These are phyloP conservation scores for mouse (Mus musculus) DNA, from an alignment of 2,113 vertebrate genomes.

Conservation along the genomic window DNA sequence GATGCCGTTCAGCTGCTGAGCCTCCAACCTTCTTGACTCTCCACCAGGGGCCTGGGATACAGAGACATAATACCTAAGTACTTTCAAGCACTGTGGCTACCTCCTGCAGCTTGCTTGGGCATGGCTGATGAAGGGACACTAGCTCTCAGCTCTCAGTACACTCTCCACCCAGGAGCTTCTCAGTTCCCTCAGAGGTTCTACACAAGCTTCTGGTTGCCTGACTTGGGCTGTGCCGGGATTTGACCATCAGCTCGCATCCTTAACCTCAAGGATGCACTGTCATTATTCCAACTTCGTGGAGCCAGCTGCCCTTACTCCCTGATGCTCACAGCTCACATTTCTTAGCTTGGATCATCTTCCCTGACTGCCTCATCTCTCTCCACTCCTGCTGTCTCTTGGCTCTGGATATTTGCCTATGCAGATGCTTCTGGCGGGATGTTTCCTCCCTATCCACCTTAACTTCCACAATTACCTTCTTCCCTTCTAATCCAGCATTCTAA, in stretches of 20 bases:
- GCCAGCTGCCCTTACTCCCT: conserved; percentile 3
- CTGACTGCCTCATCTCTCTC: not conserved
- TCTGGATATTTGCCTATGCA: not conserved
- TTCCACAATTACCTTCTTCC: not conserved
- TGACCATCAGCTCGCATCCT: not conserved
- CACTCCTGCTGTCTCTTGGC: not conserved
- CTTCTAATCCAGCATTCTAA: not conserved
- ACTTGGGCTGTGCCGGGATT: not conserved
- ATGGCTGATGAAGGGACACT: not conserved
- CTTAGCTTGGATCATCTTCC: not conserved
- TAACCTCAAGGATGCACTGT: not conserved
- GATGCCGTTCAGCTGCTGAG: not conserved
- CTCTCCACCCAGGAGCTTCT: not conserved
- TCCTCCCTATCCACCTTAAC: not conserved
- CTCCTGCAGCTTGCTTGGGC: not conserved
- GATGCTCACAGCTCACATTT: not conserved
- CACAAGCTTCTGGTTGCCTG: not conserved
- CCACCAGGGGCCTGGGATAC: not conserved
- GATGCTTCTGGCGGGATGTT: not conserved
- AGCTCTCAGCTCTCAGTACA: not conserved
- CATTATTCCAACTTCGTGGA: not conserved
- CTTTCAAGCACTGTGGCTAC: not conserved
- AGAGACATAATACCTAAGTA: not conserved
- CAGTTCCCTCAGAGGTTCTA: not conserved
- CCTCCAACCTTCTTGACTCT: not conserved